phyloP scores from a whole-genome alignment of 2,888 invertebrate species.

The Siphonodentalium dalli region DNA sequence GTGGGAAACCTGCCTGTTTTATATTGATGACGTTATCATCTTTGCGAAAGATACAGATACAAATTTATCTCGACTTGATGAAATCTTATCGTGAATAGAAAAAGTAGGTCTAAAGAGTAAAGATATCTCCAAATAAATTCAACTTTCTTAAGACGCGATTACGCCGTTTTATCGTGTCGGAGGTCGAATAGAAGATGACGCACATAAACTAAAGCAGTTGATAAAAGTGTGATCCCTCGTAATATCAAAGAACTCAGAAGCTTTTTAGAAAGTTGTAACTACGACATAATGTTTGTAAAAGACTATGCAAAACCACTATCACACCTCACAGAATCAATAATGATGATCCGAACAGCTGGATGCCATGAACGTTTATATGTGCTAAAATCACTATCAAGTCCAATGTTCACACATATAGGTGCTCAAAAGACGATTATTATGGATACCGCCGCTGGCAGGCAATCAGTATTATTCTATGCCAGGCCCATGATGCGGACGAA shows the following conservation, averaged over 20 bases:
- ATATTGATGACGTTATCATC: conserved; percentile 18
- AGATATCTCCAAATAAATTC: conserved; percentile 15
- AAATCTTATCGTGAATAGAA: conserved; percentile 1
- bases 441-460: conserved; percentile 3
- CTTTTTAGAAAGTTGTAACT: neutral
- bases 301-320: conserved; percentile 2
- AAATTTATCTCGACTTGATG: neutral
- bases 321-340: neutral
- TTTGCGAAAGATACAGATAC: conserved; percentile 14
- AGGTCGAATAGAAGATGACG: conserved; percentile 8
- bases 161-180: conserved; percentile 16
- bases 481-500: conserved; percentile 8
- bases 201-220: conserved; percentile 5
- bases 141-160: conserved; percentile 11
- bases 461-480: conserved; percentile 7
- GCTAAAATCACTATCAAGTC: conserved; percentile 1
- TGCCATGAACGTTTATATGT: conserved; percentile 1
- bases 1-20: conserved; percentile 7
- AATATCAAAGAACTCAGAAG: conserved; percentile 9
- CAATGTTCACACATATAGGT: neutral
- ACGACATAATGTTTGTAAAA: neutral
- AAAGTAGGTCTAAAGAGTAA: conserved; percentile 10
- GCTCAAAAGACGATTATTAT: neutral
- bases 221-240: conserved; percentile 6
- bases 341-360: neutral